Base-by-base conservation (phyloP, 2,113 vertebrate genomes). In the Ascaphus truei region DNA sequence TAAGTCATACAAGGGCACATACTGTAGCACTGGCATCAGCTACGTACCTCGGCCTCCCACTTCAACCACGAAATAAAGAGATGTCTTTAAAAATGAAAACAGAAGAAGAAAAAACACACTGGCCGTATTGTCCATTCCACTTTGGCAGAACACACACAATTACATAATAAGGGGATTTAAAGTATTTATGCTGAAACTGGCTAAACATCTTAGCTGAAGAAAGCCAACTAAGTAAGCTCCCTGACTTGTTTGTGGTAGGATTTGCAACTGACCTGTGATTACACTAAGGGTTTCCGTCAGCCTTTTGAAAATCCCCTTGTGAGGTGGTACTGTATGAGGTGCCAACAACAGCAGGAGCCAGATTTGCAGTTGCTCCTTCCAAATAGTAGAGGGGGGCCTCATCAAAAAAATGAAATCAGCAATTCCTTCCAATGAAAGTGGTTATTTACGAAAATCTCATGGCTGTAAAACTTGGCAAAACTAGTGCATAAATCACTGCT, bases 111-210 rank as follows among this genome's bases (percentile, higher is more conserved):
- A 53, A 65, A 6, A 51, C 22, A 43, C 63, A 30, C 31, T 66
- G 62, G 9, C 34, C 23, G 36, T 15, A 53, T 43, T 48, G 36
- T 55, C 50, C 37, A 34, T 23, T 37, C 31, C 31, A 16, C 10
- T 55, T 55, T 66, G 50, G 48, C 63, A 30, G 36, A 43, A 30
- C 29, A 30, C 29, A 66, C 33, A 41, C 63, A 66, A 56, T 66
- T 50, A 66, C 39, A 66, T 66, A 66, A 66, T 66, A 66, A 30
- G 36, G 63, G 63, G 63, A 66, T 66, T 66, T 66, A 66, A 3
- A 3, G 26, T 50, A 13, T 56, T 55, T 55, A 41, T 66, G 50
- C 53, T 55, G 36, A 51, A 55, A 66, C 50, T 66, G 63, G 63
- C 63, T 55, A 66, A 55, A 66, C 62, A 66, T 55, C 15, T 13